These are phyloP conservation scores for Asobara japonica DNA, from an alignment of 1,140 invertebrate genomes.

Conservation along the genomic window DNA sequence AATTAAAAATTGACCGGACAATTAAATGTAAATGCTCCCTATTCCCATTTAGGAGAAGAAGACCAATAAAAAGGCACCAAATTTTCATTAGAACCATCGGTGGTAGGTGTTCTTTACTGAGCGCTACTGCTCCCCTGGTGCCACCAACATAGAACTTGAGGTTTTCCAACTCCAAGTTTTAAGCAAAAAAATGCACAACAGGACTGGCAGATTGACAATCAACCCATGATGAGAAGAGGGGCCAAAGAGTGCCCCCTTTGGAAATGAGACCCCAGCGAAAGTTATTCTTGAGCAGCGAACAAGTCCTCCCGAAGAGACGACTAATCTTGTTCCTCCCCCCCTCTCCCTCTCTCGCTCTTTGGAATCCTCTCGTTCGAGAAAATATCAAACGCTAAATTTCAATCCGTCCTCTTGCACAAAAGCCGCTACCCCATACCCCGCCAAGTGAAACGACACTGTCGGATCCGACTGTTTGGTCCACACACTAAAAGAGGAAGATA, in stretches of 20 bases:
- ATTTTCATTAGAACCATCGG: too few relatives aligned
- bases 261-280: conserved; percentile 14
- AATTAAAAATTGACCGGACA: too few relatives aligned
- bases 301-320: conserved; percentile 33
- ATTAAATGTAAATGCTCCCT: too few relatives aligned
- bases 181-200: not conserved
- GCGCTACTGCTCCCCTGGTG: too few relatives aligned
- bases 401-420: conserved; percentile 57
- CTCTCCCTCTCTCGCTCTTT: not conserved
- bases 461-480: not conserved
- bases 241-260: not conserved
- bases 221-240: not conserved
- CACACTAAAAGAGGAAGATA: conserved; percentile 32
- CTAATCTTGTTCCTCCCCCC: conserved; percentile 54
- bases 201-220: not conserved
- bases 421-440: conserved; percentile 39
- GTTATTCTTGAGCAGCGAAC: conserved; percentile 13
- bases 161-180: not conserved
- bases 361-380: conserved; percentile 42
- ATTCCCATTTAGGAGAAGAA: too few relatives aligned
- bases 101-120: too few relatives aligned
- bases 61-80: too few relatives aligned
- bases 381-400: conserved; percentile 60
- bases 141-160: too few relatives aligned
- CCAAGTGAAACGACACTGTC: conserved; percentile 21